Evolutionary conservation across 2,113 vertebrate genomes (phyloP), one percentile per base, ranked within the genome.

Genomic region (Arenaria interpres): DNA sequence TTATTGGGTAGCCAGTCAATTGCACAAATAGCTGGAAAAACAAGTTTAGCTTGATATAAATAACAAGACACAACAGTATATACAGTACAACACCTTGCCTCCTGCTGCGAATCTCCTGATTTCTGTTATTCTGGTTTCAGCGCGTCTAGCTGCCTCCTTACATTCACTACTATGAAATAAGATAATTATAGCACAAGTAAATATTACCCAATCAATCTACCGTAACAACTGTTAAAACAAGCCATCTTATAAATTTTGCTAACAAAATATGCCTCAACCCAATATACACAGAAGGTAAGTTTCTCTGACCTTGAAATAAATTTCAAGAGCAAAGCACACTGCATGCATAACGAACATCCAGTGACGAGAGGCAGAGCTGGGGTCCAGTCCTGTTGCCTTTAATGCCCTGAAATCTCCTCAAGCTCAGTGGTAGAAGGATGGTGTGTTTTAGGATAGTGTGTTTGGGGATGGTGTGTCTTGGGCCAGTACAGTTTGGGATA

Each of bases 141-240:
- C 37, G 27, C 3, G 32, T 50, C 78, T 80, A 85, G 57, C 62
- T 94, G 81, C 79, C 56, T 78, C 89, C 85, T 95, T 71, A 73
- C 56, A 54, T 85, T 85, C 32, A 30, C 43, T 79, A 53, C 62
- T 74, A 79, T 54, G 97, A 89, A 96, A 95, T 92, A 95, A 97
- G 96, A 91, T 88, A 96, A 94, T 96, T 97, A 94, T 95, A 96
- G 96, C 95, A 80, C 5, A 15, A 96, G 95, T 92, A 97, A 97
- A 97, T 87, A 78, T 96, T 95, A 79, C 41, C 80, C 92, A 95
- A 82, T 96, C 89, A 91, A 90, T 91, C 91, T 90, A 77, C 78
- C 23, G 39, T 81, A 93, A 95, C 94, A 96, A 97, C 97, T 97
- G 95, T 96, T 97, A 93, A 97, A 96, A 96, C 94, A 96, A 93